These are phyloP conservation scores for Gorsachius magnificus DNA, from an alignment of 2,797 vertebrate genomes.

Conservation along the genomic window DNA sequence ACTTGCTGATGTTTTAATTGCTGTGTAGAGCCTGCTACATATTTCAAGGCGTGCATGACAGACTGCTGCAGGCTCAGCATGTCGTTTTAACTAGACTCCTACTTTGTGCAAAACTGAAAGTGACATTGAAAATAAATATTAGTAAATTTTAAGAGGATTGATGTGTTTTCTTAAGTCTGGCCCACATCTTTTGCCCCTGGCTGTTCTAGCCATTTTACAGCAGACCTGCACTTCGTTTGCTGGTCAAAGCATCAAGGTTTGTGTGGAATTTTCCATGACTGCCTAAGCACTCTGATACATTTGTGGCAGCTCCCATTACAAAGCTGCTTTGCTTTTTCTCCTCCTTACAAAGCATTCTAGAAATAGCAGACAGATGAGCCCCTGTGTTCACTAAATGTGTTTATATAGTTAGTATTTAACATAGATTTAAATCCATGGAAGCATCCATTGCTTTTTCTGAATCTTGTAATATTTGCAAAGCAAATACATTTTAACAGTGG, in stretches of 20 bases:
- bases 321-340: conserved; percentile 67
- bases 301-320: conserved; percentile 65
- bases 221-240: conserved; percentile 37
- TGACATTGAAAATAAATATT: neutral
- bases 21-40: neutral
- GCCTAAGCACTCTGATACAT: conserved; percentile 63
- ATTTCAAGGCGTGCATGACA: neutral
- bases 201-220: neutral
- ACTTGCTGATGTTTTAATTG: conserved; percentile 20
- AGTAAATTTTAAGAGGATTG: neutral
- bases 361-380: conserved; percentile 70
- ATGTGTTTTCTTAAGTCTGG: conserved; percentile 3
- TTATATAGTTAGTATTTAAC: conserved; percentile 57
- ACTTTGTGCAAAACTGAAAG: neutral
- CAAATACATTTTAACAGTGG: neutral
- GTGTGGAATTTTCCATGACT: conserved; percentile 81
- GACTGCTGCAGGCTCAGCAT: neutral
- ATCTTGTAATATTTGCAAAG: conserved; percentile 46
- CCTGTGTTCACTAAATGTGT: conserved; percentile 49
- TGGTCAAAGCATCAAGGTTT: conserved; percentile 67
- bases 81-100: neutral
- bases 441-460: conserved; percentile 19
- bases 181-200: neutral
- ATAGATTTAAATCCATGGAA: conserved; percentile 37
- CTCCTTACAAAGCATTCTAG: conserved; percentile 72